Conservation (phyloP, 2,113 vertebrate species). For the Dipodomys spectabilis region DNA sequence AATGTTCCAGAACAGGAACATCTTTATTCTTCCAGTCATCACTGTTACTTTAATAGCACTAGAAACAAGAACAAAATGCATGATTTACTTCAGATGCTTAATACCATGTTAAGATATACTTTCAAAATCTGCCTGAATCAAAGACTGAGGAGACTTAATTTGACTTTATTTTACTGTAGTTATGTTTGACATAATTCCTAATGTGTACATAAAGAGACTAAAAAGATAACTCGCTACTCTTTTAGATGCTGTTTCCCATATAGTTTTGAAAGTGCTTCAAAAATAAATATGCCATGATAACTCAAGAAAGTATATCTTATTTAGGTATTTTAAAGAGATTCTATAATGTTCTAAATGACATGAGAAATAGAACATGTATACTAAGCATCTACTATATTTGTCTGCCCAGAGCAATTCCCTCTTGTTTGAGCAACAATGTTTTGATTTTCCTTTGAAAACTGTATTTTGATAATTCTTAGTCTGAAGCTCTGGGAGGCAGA, state of each 20-base stretch:
- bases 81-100: not conserved
- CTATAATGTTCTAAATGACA: constrained; percentile 5
- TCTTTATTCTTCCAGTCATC: constrained; percentile 19
- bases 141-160: not conserved
- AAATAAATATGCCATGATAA: constrained; percentile 35
- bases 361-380: not conserved
- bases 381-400: not conserved
- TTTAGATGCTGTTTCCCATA: not conserved
- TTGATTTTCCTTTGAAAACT: not conserved
- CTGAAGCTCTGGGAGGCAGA: not conserved
- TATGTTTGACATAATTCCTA: not conserved
- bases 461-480: not conserved
- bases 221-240: not conserved
- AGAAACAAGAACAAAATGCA: constrained; percentile 22
- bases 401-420: not conserved
- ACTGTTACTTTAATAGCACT: not conserved
- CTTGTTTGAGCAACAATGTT: not conserved
- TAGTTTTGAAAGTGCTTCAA: not conserved
- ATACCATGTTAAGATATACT: not conserved
- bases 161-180: not conserved
- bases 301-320: not conserved
- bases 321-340: constrained; percentile 28
- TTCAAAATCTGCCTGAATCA: constrained; percentile 11
- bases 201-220: not conserved
- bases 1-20: not conserved